Percentiles rank a stretch among this genome's conserved stretches.
These are phyloP conservation scores for Procapra przewalskii DNA, from an alignment of 2,113 vertebrate genomes.

Conservation along the genomic window DNA sequence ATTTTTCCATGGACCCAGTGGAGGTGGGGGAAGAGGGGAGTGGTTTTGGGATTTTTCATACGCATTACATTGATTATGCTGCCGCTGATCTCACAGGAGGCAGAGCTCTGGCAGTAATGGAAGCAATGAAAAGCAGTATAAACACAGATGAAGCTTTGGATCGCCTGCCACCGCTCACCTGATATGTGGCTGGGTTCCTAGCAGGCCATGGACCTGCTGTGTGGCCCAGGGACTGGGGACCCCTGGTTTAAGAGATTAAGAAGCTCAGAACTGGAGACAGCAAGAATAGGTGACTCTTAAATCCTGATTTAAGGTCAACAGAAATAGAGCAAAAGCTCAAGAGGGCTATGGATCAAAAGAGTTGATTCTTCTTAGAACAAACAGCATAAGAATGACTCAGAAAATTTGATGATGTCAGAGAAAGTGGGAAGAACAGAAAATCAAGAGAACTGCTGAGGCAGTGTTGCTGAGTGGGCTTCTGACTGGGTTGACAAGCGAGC, in stretches of 20 bases:
- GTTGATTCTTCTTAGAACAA: not conserved
- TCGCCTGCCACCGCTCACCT: not conserved
- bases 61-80: not conserved
- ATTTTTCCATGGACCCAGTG: not conserved
- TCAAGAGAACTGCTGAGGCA: not conserved
- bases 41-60: not conserved
- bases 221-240: not conserved
- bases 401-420: not conserved
- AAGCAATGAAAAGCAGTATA: not conserved
- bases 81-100: not conserved
- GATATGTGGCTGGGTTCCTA: not conserved
- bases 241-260: not conserved
- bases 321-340: not conserved
- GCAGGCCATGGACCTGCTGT: not conserved
- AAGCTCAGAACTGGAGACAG: not conserved
- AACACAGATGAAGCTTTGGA: not conserved
- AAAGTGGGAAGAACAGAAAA: not conserved
- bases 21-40: not conserved
- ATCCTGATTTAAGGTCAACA: not conserved
- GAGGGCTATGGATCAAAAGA: not conserved
- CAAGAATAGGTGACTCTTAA: not conserved
- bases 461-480: not conserved
- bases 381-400: not conserved
- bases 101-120: not conserved
- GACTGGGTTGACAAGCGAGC: not conserved